Conservation (phyloP, 2,113 vertebrate genomes). For the Sciurus niger region DNA sequence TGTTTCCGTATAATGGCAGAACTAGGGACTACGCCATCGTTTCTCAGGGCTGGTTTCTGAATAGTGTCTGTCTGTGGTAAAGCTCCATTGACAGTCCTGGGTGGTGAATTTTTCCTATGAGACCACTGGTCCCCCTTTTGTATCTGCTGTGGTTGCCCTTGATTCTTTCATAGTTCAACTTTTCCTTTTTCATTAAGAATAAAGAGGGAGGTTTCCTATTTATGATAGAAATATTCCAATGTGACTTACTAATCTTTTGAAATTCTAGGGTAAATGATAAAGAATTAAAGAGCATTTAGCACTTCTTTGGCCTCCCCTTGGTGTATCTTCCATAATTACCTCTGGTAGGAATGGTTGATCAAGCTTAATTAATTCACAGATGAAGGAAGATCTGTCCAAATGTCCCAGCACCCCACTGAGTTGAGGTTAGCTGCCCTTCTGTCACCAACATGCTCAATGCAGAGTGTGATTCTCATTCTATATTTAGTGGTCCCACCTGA, state of each 20-base stretch:
- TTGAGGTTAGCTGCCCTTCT: neutral
- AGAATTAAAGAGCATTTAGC: neutral
- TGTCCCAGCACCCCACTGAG: neutral
- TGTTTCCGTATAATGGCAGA: neutral
- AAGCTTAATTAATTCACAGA: neutral
- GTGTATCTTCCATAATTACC: neutral
- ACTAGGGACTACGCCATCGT: neutral
- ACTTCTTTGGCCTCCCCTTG: neutral
- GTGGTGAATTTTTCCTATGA: neutral
- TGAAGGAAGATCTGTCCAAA: neutral
- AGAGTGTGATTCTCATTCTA: neutral
- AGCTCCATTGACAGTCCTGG: neutral
- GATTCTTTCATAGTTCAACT: neutral
- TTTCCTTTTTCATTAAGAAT: neutral
- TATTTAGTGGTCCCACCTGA: neutral
- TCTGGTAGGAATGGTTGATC: neutral
- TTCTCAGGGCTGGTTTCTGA: neutral
- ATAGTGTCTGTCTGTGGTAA: neutral
- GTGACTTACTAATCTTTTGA: neutral
- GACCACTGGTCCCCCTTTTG: neutral
- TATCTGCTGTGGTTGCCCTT: neutral
- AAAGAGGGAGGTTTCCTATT: neutral
- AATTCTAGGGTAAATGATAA: neutral
- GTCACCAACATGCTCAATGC: neutral
- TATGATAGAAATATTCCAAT: neutral